phyloP scores from a whole-genome alignment of 2,888 invertebrate genomes.

The Watsonalla cultraria region DNA sequence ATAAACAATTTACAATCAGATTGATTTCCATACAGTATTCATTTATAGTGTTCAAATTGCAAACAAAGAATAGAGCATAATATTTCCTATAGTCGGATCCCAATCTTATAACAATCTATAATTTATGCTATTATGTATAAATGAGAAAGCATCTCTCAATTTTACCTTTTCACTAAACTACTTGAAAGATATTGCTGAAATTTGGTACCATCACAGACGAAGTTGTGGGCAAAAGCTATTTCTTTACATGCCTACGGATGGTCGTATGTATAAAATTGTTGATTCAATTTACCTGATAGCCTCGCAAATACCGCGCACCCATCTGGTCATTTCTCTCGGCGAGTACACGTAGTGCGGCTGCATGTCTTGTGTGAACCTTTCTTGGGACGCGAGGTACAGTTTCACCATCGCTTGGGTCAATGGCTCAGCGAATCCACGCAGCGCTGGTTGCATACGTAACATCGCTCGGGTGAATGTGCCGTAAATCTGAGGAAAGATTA shows the following conservation, averaged over 20 bases:
- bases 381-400: constrained; percentile 97
- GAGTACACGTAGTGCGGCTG: constrained; percentile 99
- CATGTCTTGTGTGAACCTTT: constrained; percentile 99
- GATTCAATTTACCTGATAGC: constrained; percentile 85
- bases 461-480: constrained; percentile 99
- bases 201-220: no score
- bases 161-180: no score
- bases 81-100: no score
- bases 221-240: no score
- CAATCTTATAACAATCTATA: no score
- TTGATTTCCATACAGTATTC: no score
- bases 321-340: constrained; percentile 98
- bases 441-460: constrained; percentile 94
- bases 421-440: constrained; percentile 96
- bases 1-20: no score
- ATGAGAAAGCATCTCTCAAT: no score
- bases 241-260: not conserved
- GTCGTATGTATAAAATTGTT: not conserved
- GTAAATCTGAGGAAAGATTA: constrained; percentile 84
- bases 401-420: constrained; percentile 99
- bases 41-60: no score
- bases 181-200: no score
- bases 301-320: constrained; percentile 99
- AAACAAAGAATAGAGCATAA: no score
- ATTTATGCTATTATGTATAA: no score